phyloP scores from a whole-genome alignment of 2,797 vertebrate species.

The Trachurus trachurus region DNA sequence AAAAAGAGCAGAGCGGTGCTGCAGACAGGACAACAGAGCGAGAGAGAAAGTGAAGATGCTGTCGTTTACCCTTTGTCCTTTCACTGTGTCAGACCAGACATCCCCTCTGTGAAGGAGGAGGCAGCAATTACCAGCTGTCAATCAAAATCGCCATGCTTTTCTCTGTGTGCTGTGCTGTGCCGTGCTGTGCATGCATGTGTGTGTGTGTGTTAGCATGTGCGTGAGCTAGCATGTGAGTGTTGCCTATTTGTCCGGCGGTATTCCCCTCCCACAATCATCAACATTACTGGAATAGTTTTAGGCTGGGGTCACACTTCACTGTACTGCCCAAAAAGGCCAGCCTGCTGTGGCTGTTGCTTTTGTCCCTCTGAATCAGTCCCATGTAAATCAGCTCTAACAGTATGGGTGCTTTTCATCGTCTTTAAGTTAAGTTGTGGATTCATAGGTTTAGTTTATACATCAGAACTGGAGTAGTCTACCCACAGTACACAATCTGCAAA shows the following conservation, averaged over 20 bases:
- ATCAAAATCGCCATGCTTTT: slow-evolving; percentile 41
- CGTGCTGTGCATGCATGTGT: too few relatives aligned
- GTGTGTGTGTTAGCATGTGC: slow-evolving; percentile 23
- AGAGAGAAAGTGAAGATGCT: slow-evolving; percentile 37
- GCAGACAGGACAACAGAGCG: slow-evolving; percentile 3
- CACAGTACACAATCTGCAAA: neutral
- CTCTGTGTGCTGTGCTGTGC: neutral
- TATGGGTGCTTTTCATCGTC: slow-evolving; percentile 14
- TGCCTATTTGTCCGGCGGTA: slow-evolving; percentile 49
- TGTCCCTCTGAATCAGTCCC: neutral
- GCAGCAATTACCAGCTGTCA: slow-evolving; percentile 54
- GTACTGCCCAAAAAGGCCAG: slow-evolving; percentile 75
- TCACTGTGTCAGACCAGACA: slow-evolving; percentile 39
- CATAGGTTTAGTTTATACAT: neutral
- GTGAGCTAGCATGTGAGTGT: slow-evolving; percentile 46
- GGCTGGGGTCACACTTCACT: slow-evolving; percentile 70
- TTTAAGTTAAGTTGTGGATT: slow-evolving; percentile 6
- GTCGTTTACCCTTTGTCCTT: slow-evolving; percentile 61
- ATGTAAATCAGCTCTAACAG: slow-evolving; percentile 25
- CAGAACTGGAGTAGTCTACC: too few relatives aligned
- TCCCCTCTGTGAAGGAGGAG: slow-evolving; percentile 45
- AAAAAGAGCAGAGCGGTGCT: neutral
- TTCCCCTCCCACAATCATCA: slow-evolving; percentile 61
- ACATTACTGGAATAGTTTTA: slow-evolving; percentile 79
- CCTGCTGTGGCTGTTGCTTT: slow-evolving; percentile 39